These are phyloP conservation scores for Apteryx mantelli DNA, from an alignment of 2,113 vertebrate genomes.

Conservation along the genomic window DNA sequence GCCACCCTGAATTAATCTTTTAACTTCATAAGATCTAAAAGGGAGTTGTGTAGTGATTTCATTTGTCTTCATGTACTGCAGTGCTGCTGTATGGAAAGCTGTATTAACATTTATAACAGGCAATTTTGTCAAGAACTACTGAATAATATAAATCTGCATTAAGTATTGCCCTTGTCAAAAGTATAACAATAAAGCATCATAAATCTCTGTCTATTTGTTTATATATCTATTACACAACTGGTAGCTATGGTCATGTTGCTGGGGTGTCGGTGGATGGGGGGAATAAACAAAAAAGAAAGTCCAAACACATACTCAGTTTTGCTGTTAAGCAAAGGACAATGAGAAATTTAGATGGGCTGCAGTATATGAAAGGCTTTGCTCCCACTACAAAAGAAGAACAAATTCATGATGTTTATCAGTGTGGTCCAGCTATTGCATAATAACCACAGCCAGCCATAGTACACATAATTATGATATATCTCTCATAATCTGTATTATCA, in stretches of 20 bases:
- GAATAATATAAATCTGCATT: slow-evolving; percentile 57
- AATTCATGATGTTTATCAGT: background rate
- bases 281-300: slow-evolving; percentile 43
- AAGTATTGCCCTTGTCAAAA: slow-evolving; percentile 72
- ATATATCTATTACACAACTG: slow-evolving; percentile 26
- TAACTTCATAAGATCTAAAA: slow-evolving; percentile 52
- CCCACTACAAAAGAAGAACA: background rate
- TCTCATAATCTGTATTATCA: slow-evolving; percentile 22
- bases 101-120: slow-evolving; percentile 66
- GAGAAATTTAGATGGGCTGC: slow-evolving; percentile 44
- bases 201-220: slow-evolving; percentile 62
- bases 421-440: slow-evolving; percentile 27
- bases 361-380: background rate
- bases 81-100: slow-evolving; percentile 30
- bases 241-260: slow-evolving; percentile 22
- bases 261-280: background rate
- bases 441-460: background rate
- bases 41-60: slow-evolving; percentile 4
- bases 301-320: slow-evolving; percentile 5
- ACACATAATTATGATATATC: background rate
- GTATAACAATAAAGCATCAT: background rate
- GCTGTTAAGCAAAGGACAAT: slow-evolving; percentile 19
- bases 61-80: slow-evolving; percentile 5
- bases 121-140: slow-evolving; percentile 58
- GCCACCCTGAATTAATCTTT: slow-evolving; percentile 63